Evolutionary conservation across 2,113 vertebrate genomes (phyloP), one percentile per base, ranked within the genome.

Genomic region (Junco hyemalis): DNA sequence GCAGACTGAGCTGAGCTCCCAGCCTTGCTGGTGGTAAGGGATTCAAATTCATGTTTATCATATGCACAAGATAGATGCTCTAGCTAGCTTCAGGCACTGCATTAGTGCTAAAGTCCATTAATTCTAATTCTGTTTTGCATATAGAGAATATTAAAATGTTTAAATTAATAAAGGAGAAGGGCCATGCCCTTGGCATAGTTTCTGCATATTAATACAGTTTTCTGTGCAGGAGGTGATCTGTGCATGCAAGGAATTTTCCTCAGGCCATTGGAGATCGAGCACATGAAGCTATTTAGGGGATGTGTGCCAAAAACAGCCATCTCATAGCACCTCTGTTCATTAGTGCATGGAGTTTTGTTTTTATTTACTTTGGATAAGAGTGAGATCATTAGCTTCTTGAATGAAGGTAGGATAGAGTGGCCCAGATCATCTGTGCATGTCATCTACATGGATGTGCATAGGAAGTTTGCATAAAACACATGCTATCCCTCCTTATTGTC

Each of bases 121-220:
- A 96, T 95, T 97, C 72, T 96, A 96, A 96, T 94, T 97, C 96
- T 61, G 92, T 74, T 95, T 97, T 96, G 83, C 93, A 87, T 97
- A 90, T 48, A 95, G 72, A 96, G 83, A 78, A 97, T 87, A 95
- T 95, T 96, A 96, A 96, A 89, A 94, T 96, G 57, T 95, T 97
- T 97, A 97, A 84, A 93, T 96, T 96, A 93, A 93, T 96, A 88
- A 97, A 95, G 78, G 60, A 96, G 78, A 92, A 86, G 26, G 23
- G 44, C 54, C 56, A 93, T 77, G 53, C 79, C 86, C 54, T 90
- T 92, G 66, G 86, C 91, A 93, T n/a, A 81, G 31, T 69, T 97
- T 88, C 28, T 87, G 90, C 82, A 93, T 96, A 65, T 81, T 92
- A 96, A 95, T 96, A 26, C 8, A 54, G 20, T 63, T 88, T 86